Conservation (phyloP, 37 sponge, comb jelly and placozoan genomes). For the Hexactinellida sp. region DNA sequence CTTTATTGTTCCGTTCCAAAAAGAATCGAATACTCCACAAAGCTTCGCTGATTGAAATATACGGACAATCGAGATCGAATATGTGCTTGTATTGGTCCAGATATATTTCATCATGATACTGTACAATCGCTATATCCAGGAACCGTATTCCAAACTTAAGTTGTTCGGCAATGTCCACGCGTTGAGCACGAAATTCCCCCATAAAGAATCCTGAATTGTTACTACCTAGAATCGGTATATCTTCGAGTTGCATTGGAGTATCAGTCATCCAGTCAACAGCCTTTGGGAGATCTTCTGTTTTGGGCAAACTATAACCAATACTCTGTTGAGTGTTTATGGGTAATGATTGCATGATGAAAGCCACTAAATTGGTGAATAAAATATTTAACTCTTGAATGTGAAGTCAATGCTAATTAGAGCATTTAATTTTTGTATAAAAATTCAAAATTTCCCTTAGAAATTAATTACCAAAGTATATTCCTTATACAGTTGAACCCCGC, state of each 20-base stretch:
- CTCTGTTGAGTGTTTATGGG: too few species aligned
- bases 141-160: neutral
- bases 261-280: neutral
- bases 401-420: too few species aligned
- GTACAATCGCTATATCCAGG: neutral
- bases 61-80: neutral
- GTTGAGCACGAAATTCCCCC: neutral
- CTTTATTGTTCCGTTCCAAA: neutral
- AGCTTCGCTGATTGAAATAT: neutral
- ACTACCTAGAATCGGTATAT: neutral
- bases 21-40: neutral
- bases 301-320: too few species aligned
- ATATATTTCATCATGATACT: neutral
- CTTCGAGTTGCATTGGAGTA: neutral
- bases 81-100: neutral
- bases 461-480: too few species aligned
- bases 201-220: neutral
- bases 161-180: neutral
- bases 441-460: too few species aligned
- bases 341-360: too few species aligned
- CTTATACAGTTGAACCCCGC: too few species aligned
- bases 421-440: too few species aligned
- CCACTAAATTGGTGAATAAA: too few species aligned
- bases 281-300: too few species aligned
- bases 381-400: too few species aligned